A percentile compares a stretch with the other conserved stretches of the same genome.
These are phyloP conservation scores for Prinia subflava DNA, from an alignment of 2,113 vertebrate genomes.

Conservation along the genomic window DNA sequence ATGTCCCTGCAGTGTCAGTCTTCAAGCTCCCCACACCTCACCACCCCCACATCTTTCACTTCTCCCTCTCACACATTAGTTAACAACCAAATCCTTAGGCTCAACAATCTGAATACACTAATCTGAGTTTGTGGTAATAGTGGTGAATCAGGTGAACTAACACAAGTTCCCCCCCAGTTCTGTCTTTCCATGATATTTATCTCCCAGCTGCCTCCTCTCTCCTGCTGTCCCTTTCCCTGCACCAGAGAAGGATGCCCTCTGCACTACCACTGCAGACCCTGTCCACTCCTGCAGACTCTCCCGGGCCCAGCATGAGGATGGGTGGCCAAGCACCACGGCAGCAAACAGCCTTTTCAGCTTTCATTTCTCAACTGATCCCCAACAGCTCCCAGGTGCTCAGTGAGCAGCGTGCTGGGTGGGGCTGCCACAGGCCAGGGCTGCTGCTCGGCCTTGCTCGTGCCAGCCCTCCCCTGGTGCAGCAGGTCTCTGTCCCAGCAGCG, in stretches of 20 bases:
- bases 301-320: neutral
- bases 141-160: neutral
- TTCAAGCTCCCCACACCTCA: neutral
- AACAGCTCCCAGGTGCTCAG: neutral
- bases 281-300: neutral
- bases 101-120: neutral
- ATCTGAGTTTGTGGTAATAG: neutral
- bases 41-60: neutral
- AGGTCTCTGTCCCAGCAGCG: neutral
- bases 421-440: neutral
- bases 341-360: neutral
- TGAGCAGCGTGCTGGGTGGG: accelerated
- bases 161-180: neutral
- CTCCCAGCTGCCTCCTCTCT: neutral
- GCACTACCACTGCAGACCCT: neutral
- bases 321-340: neutral
- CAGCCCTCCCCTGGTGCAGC: neutral
- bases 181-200: neutral
- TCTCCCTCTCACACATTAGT: neutral
- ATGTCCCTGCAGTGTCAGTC: no score
- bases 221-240: neutral
- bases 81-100: neutral
- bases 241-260: neutral
- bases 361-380: neutral
- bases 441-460: neutral